A percentile compares a stretch with the other conserved stretches of the same genome.
Evolutionary conservation across 2,113 vertebrate species (phyloP).

Genomic region (Barnardius zonarius): DNA sequence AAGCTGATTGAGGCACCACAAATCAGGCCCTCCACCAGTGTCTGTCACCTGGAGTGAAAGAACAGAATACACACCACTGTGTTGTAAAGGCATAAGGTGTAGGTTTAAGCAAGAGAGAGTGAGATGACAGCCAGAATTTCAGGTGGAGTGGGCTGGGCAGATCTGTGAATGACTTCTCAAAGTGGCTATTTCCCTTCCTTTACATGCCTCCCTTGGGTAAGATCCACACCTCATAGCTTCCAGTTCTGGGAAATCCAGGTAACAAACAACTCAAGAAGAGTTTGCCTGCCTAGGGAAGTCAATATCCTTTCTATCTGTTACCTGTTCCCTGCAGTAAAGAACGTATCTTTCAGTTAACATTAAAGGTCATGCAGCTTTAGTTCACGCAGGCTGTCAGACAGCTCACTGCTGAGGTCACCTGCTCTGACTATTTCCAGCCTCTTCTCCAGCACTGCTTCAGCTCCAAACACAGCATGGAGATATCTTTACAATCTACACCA

Average conservation of each 20-base stretch:
- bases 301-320: background rate
- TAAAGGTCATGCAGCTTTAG: constrained; percentile 79
- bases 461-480: constrained; percentile 21
- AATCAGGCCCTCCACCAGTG: background rate
- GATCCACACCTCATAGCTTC: background rate
- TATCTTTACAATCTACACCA: background rate
- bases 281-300: background rate
- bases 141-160: background rate
- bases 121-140: background rate
- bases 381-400: constrained; percentile 67
- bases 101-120: background rate
- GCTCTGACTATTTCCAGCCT: constrained; percentile 63
- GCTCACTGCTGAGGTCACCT: constrained; percentile 48
- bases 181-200: background rate
- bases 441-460: constrained; percentile 53
- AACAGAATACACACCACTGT: background rate
- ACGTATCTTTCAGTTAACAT: background rate
- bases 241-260: background rate
- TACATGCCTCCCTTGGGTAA: background rate
- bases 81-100: background rate
- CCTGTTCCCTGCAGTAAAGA: background rate
- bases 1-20: background rate
- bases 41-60: background rate
- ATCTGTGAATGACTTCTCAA: background rate
- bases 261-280: background rate